These are phyloP conservation scores for Agriotes lineatus DNA, from an alignment of 2,888 invertebrate genomes.

Conservation along the genomic window DNA sequence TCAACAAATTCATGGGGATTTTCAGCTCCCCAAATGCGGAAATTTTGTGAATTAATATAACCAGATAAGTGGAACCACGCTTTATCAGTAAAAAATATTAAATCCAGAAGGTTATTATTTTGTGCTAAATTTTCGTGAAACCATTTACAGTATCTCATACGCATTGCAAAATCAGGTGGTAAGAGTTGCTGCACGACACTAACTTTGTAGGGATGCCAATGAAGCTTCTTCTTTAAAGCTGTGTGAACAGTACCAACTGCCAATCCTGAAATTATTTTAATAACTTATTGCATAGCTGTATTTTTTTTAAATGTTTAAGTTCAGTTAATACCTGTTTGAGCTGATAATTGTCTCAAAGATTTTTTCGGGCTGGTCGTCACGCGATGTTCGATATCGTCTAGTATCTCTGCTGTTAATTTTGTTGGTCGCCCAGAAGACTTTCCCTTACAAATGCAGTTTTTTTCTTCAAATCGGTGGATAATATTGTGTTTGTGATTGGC, in stretches of 20 bases:
- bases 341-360: no score
- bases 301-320: no score
- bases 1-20: constrained; percentile 39
- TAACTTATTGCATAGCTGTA: no score
- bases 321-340: no score
- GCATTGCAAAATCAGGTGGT: not conserved
- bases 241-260: no score
- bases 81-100: constrained; percentile 43
- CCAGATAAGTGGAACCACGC: constrained; percentile 46
- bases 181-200: not conserved
- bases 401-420: not conserved
- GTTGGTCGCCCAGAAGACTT: not conserved
- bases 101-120: constrained; percentile 20
- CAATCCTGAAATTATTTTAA: no score
- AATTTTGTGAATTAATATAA: constrained; percentile 42
- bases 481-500: not conserved
- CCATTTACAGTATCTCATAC: constrained; percentile 16
- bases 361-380: no score
- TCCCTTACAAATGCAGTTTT: not conserved
- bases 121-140: constrained; percentile 15
- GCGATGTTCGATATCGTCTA: not conserved
- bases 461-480: not conserved
- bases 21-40: constrained; percentile 34
- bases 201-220: not conserved
- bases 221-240: no score